phyloP scores from a whole-genome alignment of 2,888 invertebrate genomes.

The Philereme vetulata region DNA sequence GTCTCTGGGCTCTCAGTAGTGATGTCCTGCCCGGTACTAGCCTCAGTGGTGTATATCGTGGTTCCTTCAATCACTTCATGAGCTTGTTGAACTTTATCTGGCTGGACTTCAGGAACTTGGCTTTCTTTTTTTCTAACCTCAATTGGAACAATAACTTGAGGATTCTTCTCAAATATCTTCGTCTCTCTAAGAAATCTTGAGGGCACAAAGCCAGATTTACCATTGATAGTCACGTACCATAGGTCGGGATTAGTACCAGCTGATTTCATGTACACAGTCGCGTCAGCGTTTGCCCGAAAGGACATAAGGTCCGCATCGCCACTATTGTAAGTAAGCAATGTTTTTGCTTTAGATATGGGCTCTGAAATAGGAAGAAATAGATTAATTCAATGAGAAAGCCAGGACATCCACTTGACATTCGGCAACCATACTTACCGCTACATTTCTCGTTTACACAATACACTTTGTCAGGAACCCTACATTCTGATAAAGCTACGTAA shows the following conservation, averaged over 20 bases:
- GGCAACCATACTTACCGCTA: constrained; percentile 80
- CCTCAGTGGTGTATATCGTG: constrained; percentile 77
- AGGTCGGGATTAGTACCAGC: constrained; percentile 84
- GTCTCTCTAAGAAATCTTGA: constrained; percentile 84
- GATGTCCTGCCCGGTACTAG: constrained; percentile 37
- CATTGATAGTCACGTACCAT: constrained; percentile 88
- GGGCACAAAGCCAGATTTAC: constrained; percentile 87
- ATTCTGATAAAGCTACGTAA: constrained; percentile 61
- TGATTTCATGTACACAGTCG: constrained; percentile 88
- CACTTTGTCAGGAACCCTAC: constrained; percentile 86
- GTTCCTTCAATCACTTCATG: constrained; percentile 87
- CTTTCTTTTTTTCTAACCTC: constrained; percentile 38
- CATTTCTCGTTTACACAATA: constrained; percentile 89
- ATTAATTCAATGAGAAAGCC: constrained; percentile 51
- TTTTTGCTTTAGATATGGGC: constrained; percentile 85
- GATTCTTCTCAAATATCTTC: constrained; percentile 73
- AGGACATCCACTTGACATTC: constrained; percentile 36
- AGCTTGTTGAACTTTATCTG: constrained; percentile 69
- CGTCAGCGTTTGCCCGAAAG: constrained; percentile 82
- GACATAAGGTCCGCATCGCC: constrained; percentile 84
- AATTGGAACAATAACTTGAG: constrained; percentile 60
- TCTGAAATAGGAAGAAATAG: constrained; percentile 66
- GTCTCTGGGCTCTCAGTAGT: constrained; percentile 30
- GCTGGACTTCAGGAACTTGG: constrained; percentile 58
- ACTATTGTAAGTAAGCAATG: constrained; percentile 82